These are phyloP conservation scores for Lates japonicus DNA, from an alignment of 2,797 vertebrate genomes.

Conservation along the genomic window DNA sequence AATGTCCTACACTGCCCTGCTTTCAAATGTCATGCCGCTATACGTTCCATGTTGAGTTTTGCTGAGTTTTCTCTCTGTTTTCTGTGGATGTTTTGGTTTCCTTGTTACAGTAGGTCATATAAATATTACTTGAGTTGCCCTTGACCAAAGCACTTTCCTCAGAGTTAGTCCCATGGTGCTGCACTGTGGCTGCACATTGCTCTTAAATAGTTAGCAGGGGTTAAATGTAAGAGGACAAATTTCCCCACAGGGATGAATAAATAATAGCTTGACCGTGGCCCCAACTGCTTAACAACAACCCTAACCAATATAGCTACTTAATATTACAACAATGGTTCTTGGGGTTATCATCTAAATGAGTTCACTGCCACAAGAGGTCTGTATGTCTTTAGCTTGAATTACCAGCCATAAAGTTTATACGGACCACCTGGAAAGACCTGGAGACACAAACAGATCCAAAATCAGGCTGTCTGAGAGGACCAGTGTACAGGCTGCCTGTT, in stretches of 20 bases:
- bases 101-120: background rate
- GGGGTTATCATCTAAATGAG: slow-evolving; percentile 5
- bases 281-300: background rate
- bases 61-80: background rate
- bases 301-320: background rate
- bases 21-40: background rate
- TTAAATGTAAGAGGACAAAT: slow-evolving; percentile 55
- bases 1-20: background rate
- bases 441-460: background rate
- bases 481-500: background rate
- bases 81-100: background rate
- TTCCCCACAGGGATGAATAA: slow-evolving; percentile 52
- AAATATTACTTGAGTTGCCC: slow-evolving; percentile 17
- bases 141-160: slow-evolving; percentile 47
- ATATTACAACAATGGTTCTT: slow-evolving; percentile 5
- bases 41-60: background rate
- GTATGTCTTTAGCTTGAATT: background rate
- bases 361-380: background rate
- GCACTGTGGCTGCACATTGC: slow-evolving; percentile 33
- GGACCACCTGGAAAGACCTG: background rate
- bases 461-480: background rate
- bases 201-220: slow-evolving; percentile 44
- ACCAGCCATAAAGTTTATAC: background rate
- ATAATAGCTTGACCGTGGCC: slow-evolving; percentile 49
- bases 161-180: slow-evolving; percentile 43